Conservation (phyloP, 2,113 vertebrate genomes). For the rabbit (Oryctolagus cuniculus) region mOryCun1.1 NC_091433.1:104432501-104433000, state of each 20-base stretch:
- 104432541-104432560: background rate
- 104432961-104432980: too few relatives aligned
- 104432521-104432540: background rate
- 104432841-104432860: too few relatives aligned
- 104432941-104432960: too few relatives aligned
- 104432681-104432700: background rate
- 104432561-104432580: background rate
- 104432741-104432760: background rate
- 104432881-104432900: background rate
- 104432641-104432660: background rate
- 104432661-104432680: background rate
- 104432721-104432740: background rate
- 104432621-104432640: background rate
- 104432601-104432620: background rate
- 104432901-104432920: background rate
- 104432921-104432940: too few relatives aligned
- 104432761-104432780: background rate
- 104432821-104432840: background rate
- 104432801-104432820: background rate
- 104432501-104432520: too few relatives aligned
- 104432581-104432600: background rate
- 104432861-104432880: background rate
- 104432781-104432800: background rate
- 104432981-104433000: too few relatives aligned
- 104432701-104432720: background rate